Conservation (phyloP, 2,888 invertebrate genomes). For the Cryptops parisi region DNA sequence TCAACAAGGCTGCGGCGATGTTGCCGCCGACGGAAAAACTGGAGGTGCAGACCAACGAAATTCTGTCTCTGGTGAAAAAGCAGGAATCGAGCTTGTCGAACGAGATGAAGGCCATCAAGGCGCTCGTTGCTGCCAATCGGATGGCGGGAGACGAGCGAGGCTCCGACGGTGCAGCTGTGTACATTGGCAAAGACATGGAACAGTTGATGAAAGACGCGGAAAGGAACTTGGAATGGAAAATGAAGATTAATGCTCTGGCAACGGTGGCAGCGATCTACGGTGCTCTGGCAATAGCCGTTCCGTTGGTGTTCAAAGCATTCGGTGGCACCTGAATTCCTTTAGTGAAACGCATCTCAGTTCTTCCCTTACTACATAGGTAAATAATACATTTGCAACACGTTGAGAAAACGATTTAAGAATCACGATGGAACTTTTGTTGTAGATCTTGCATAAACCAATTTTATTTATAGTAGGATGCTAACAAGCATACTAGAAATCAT, state of each 20-base stretch:
- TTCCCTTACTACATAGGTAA: not conserved
- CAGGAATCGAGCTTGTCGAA: slow-evolving; percentile 24
- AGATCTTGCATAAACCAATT: not conserved
- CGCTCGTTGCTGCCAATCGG: slow-evolving; percentile 13
- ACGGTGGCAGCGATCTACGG: slow-evolving; percentile 28
- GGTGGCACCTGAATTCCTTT: not conserved
- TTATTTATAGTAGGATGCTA: not conserved
- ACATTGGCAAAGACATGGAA: slow-evolving; percentile 28
- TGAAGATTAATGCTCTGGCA: slow-evolving; percentile 28
- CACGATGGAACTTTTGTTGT: not conserved
- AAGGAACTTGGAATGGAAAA: slow-evolving; percentile 28
- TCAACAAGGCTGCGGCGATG: not conserved
- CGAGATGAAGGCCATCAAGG: slow-evolving; percentile 26
- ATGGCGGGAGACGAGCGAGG: not conserved
- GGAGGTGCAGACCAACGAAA: slow-evolving; percentile 10
- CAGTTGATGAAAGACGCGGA: slow-evolving; percentile 27
- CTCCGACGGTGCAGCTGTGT: slow-evolving; percentile 20
- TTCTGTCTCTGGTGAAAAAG: slow-evolving; percentile 13
- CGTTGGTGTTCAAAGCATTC: slow-evolving; percentile 19
- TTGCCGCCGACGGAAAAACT: not conserved
- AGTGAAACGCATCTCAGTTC: not conserved
- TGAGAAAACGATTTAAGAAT: not conserved
- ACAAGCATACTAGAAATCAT: not conserved
- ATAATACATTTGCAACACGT: not conserved
- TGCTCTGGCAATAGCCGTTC: slow-evolving; percentile 26